These are phyloP conservation scores for Orthosia cruda DNA, from an alignment of 2,888 invertebrate genomes.

Conservation along the genomic window DNA sequence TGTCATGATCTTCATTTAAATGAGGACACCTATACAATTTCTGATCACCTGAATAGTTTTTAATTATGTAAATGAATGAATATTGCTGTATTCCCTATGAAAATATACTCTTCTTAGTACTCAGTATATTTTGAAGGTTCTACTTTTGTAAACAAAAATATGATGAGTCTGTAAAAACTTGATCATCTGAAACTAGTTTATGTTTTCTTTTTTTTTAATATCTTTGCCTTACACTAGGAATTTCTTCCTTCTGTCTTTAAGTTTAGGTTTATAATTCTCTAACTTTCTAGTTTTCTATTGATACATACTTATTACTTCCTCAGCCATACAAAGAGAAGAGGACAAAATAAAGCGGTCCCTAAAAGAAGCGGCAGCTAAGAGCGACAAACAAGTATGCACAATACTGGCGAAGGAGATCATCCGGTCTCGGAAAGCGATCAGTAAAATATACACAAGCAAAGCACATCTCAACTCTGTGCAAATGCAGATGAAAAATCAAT, in stretches of 20 bases:
- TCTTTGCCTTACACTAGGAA: too few relatives aligned
- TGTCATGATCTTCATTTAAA: constrained; percentile 6
- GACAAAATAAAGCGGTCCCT: constrained; percentile 98
- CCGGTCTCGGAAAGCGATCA: constrained; percentile 96
- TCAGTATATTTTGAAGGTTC: too few relatives aligned
- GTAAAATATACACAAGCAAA: constrained; percentile 98
- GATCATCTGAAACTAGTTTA: too few relatives aligned
- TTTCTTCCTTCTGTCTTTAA: too few relatives aligned
- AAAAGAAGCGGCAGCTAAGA: constrained; percentile 99
- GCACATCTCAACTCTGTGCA: constrained; percentile 99
- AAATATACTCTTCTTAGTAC: too few relatives aligned
- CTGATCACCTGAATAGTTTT: neutral
- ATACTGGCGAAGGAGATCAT: constrained; percentile 98
- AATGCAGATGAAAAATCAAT: constrained; percentile 99
- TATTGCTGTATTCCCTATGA: neutral
- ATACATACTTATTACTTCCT: neutral
- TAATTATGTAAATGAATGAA: neutral
- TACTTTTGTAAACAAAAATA: too few relatives aligned
- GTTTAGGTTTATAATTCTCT: too few relatives aligned
- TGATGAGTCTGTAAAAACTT: too few relatives aligned
- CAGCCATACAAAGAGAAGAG: constrained; percentile 99
- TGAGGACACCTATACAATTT: neutral
- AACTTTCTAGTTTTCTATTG: too few relatives aligned
- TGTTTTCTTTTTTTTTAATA: too few relatives aligned
- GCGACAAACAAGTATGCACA: constrained; percentile 98